Evolutionary conservation across 2,888 invertebrate genomes (phyloP).

Genomic region (Philaethria dido): DNA sequence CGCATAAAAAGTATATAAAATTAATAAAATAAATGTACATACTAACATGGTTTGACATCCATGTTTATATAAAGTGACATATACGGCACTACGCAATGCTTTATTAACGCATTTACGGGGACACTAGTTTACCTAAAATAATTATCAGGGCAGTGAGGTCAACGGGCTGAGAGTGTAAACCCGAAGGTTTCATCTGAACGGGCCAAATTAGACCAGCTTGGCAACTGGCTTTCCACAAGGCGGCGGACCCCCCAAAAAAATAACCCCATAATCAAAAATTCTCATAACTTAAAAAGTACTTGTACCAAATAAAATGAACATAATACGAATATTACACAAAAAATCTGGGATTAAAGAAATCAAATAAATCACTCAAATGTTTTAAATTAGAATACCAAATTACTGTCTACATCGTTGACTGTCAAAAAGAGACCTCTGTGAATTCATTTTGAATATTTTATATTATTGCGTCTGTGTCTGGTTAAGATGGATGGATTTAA

Average conservation of each 20-base stretch:
- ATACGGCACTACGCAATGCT: too few species aligned
- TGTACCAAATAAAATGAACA: constrained; percentile 18
- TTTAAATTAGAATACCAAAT: constrained; percentile 42
- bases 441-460: constrained; percentile 14
- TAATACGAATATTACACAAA: constrained; percentile 28
- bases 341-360: constrained; percentile 32
- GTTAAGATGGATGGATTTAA: constrained; percentile 3
- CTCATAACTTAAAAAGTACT: not conserved
- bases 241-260: not conserved
- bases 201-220: too few species aligned
- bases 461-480: not conserved
- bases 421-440: constrained; percentile 17
- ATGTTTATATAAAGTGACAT: too few species aligned
- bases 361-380: constrained; percentile 38
- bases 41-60: too few species aligned
- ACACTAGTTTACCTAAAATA: too few species aligned
- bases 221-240: too few species aligned
- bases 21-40: too few species aligned
- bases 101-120: too few species aligned
- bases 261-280: not conserved
- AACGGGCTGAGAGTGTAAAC: too few species aligned
- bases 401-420: constrained; percentile 26
- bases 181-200: too few species aligned
- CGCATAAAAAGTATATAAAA: too few species aligned
- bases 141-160: too few species aligned